A percentile compares a stretch with the other conserved stretches of the same genome.
These are phyloP conservation scores for Latrodectus elegans DNA, from an alignment of 2,888 invertebrate species.

Conservation along the genomic window DNA sequence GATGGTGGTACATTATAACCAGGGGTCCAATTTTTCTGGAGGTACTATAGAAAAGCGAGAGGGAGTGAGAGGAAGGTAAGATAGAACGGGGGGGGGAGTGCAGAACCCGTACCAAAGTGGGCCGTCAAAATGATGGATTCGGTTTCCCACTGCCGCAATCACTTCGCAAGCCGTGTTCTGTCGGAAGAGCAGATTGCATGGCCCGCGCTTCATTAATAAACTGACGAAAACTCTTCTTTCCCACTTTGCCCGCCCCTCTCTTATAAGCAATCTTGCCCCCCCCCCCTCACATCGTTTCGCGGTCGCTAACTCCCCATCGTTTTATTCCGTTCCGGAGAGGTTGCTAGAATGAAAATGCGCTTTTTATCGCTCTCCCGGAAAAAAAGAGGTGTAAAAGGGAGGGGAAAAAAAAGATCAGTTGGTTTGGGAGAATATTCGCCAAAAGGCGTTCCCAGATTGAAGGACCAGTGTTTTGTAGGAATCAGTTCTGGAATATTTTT, in stretches of 20 bases:
- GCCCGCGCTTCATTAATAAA: conserved; percentile 65
- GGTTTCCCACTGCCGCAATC: conserved; percentile 66
- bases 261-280: conserved; percentile 39
- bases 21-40: conserved; percentile 44
- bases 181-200: conserved; percentile 46
- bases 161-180: conserved; percentile 37
- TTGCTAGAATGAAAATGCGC: conserved; percentile 49
- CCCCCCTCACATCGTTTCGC: background rate
- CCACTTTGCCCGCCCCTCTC: conserved; percentile 32
- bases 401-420: background rate
- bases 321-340: conserved; percentile 36
- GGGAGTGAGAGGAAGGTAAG: background rate
- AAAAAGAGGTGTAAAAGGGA: conserved; percentile 31
- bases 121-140: conserved; percentile 69
- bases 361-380: conserved; percentile 31
- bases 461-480: background rate
- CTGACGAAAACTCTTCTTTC: conserved; percentile 64
- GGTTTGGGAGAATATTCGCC: conserved; percentile 11
- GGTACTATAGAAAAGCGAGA: conserved; percentile 9
- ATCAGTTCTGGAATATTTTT: too few species aligned
- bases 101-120: conserved; percentile 54
- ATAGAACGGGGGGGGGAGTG: conserved; percentile 4
- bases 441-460: conserved; percentile 2
- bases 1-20: conserved; percentile 56
- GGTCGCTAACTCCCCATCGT: conserved; percentile 11